Base-by-base conservation (phyloP, 1,140 invertebrate species). In the Papilio aristodemus region DNA sequence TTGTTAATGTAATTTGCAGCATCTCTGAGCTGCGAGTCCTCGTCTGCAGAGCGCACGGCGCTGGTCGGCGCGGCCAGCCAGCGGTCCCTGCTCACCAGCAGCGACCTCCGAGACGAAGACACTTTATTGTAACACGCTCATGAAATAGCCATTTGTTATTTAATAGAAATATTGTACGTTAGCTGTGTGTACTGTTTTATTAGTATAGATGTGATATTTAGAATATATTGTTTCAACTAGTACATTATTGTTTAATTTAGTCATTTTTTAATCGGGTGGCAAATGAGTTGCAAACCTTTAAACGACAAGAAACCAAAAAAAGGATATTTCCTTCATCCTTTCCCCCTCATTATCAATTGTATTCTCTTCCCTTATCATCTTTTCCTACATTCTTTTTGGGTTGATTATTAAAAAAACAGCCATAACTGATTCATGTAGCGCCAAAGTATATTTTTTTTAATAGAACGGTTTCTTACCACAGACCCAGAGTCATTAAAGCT, bases 41-140 rank as follows among this genome's bases (percentile, higher is more conserved):
- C 91, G n/a, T 92, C 91, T 5, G 91, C 90, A n/a, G 93, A 93
- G 73, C 79, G 91, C 17, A 92, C 90, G 0, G 91, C 89, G 22
- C 75, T 92, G 19, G 79, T 92, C 3, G 90, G 90, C 0, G 89
- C 87, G 4, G 80, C 89, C 10, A 89, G 89, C 70, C 87, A 88
- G 62, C 83, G 86, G 6, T 87, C 89, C 7, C 74, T 92, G 9
- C 77, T 91, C 9, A 91, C 86, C 72, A 84, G 84, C 72, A 84
- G 84, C 32, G 90, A 92, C 8, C 75, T 90, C 46, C 64, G 89
- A 36, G 91, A 92, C 70, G 92, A 92, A 80, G 91, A 92, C 64
- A 91, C 92, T 25, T 75, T 92, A 22, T 83, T 92, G 25, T 92
- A 86, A 86, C 71, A 58, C 22, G 13, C 25, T 25, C 14, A 70